Percentiles rank a stretch among this genome's conserved stretches.
phyloP scores from a whole-genome alignment of 1,140 invertebrate species.

The Sinonovacula constricta region DNA sequence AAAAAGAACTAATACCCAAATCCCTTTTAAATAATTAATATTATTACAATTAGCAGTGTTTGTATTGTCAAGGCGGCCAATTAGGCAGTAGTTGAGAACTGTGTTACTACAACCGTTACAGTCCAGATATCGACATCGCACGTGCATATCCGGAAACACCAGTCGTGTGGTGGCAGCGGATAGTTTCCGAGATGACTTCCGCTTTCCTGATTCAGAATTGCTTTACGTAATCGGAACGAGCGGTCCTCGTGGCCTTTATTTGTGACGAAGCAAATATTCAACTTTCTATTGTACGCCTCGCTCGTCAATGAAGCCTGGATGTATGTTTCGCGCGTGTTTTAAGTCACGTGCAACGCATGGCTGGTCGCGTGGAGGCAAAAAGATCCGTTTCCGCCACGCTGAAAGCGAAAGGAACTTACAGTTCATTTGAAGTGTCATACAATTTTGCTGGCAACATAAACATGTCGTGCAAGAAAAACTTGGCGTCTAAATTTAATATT shows the following conservation, averaged over 20 bases:
- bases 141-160: constrained; percentile 29
- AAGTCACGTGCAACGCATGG: not conserved
- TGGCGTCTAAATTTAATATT: no score
- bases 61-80: not conserved
- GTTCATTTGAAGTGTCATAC: not conserved
- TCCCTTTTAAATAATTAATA: not conserved
- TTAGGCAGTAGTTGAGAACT: not conserved
- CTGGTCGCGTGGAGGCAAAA: constrained; percentile 36
- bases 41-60: not conserved
- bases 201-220: constrained; percentile 17
- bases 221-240: constrained; percentile 20
- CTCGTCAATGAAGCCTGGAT: constrained; percentile 23
- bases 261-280: constrained; percentile 33
- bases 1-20: not conserved
- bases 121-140: no score
- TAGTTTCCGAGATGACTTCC: constrained; percentile 39
- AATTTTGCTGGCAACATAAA: not conserved
- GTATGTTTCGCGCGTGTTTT: constrained; percentile 35
- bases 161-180: constrained; percentile 10
- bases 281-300: constrained; percentile 42
- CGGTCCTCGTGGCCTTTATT: constrained; percentile 24
- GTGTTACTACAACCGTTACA: no score
- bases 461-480: no score
- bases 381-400: constrained; percentile 40
- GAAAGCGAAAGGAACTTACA: constrained; percentile 20